Conservation (phyloP, 2,797 vertebrate genomes). For the Cheirogaleus major region DNA sequence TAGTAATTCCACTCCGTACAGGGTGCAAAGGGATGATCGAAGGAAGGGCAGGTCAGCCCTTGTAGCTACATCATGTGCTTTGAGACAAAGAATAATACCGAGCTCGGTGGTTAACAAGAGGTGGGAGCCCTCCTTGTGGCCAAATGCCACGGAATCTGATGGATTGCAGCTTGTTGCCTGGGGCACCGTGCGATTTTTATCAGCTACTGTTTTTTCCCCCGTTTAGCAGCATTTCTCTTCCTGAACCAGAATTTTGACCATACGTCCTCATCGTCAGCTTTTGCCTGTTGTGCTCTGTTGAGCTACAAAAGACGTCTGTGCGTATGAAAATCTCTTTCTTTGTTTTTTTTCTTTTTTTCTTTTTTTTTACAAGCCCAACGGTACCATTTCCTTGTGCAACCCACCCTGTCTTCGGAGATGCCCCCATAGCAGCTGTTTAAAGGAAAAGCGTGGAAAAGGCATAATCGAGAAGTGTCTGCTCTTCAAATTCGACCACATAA, state of each 20-base stretch:
- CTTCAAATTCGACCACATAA: background rate
- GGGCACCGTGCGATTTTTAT: rapidly evolving
- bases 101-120: too few relatives aligned
- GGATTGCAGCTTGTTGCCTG: background rate
- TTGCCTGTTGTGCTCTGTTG: background rate
- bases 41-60: too few relatives aligned
- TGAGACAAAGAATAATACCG: rapidly evolving
- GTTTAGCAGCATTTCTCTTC: background rate
- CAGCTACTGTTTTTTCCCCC: background rate
- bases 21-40: rapidly evolving
- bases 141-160: rapidly evolving
- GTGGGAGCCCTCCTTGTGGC: rapidly evolving
- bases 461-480: background rate
- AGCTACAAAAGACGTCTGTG: background rate
- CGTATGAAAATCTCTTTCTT: rapidly evolving
- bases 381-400: background rate
- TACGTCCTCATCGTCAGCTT: rapidly evolving
- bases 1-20: rapidly evolving
- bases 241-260: background rate
- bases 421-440: background rate
- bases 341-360: too few relatives aligned
- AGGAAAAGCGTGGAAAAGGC: background rate
- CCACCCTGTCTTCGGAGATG: background rate
- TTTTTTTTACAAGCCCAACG: background rate
- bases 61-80: too few relatives aligned